A percentile compares a stretch with the other conserved stretches of the same genome.
These are phyloP conservation scores for Drosophila arawakana DNA, from an alignment of 1,140 invertebrate genomes.

Conservation along the genomic window DNA sequence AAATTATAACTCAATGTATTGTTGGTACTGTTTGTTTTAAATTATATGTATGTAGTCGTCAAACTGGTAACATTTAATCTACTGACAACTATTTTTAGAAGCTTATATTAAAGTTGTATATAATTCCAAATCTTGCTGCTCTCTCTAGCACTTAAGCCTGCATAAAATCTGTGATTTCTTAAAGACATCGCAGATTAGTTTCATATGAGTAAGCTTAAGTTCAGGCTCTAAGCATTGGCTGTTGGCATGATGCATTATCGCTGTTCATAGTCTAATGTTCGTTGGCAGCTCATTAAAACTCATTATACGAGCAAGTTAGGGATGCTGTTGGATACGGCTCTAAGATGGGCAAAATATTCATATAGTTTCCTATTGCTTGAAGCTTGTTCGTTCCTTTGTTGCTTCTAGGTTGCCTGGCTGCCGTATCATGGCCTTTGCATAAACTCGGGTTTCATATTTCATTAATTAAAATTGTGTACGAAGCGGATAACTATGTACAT, in stretches of 20 bases:
- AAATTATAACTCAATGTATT: too few species aligned
- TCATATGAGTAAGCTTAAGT: background rate
- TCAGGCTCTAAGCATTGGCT: background rate
- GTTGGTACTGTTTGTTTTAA: too few species aligned
- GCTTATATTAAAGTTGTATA: too few species aligned
- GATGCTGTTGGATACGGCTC: slow-evolving; percentile 1
- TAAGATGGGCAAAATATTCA: background rate
- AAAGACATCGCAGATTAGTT: slow-evolving; percentile 7
- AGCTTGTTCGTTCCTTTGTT: background rate
- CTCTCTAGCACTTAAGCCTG: background rate
- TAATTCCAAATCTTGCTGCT: too few species aligned
- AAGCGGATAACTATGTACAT: slow-evolving; percentile 49
- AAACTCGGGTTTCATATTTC: slow-evolving; percentile 74
- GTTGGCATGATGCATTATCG: slow-evolving; percentile 27
- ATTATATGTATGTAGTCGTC: too few species aligned
- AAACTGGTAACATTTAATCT: too few species aligned
- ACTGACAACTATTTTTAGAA: too few species aligned
- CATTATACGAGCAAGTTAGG: slow-evolving; percentile 32
- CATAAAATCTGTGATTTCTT: slow-evolving; percentile 2
- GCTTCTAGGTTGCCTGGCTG: background rate
- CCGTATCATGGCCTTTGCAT: slow-evolving; percentile 57
- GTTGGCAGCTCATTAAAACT: slow-evolving; percentile 59
- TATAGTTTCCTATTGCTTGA: slow-evolving; percentile 61
- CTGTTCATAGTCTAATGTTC: slow-evolving; percentile 22
- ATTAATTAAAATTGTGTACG: slow-evolving; percentile 77